phyloP scores from a whole-genome alignment of 2,888 invertebrate genomes.

The Coelopa pilipes region DNA sequence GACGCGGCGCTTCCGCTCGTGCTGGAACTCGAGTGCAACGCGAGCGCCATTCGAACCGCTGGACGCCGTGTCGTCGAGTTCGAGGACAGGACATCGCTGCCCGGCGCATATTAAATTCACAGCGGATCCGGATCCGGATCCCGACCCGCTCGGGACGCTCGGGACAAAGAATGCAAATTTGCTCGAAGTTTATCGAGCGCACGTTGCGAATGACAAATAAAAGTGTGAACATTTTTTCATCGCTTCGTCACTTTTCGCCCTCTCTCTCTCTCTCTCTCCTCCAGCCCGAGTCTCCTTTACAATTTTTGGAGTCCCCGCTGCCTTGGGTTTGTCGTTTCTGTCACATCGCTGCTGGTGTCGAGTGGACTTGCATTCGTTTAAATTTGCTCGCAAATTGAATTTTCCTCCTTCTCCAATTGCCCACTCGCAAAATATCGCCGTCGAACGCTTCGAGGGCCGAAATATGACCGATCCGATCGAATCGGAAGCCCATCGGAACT shows the following conservation, averaged over 20 bases:
- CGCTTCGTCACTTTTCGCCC: not conserved
- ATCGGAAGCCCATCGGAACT: too few relatives aligned
- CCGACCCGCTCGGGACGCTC: not conserved
- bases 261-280: not conserved
- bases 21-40: not conserved
- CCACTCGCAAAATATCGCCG: too few relatives aligned
- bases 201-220: slow-evolving; percentile 56
- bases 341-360: not conserved
- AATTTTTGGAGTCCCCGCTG: too few relatives aligned
- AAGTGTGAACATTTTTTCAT: slow-evolving; percentile 41
- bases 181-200: slow-evolving; percentile 60
- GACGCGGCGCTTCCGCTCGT: not conserved
- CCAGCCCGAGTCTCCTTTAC: too few relatives aligned
- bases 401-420: too few relatives aligned
- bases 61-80: too few relatives aligned
- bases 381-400: too few relatives aligned
- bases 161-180: slow-evolving; percentile 53
- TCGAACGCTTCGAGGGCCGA: too few relatives aligned
- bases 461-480: too few relatives aligned
- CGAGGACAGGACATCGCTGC: slow-evolving; percentile 3
- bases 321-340: not conserved
- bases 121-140: not conserved
- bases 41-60: not conserved
- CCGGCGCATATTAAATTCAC: slow-evolving; percentile 8
- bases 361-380: not conserved